Evolutionary conservation across 2,888 invertebrate species (phyloP).

Genomic region (Eilema sororculum): DNA sequence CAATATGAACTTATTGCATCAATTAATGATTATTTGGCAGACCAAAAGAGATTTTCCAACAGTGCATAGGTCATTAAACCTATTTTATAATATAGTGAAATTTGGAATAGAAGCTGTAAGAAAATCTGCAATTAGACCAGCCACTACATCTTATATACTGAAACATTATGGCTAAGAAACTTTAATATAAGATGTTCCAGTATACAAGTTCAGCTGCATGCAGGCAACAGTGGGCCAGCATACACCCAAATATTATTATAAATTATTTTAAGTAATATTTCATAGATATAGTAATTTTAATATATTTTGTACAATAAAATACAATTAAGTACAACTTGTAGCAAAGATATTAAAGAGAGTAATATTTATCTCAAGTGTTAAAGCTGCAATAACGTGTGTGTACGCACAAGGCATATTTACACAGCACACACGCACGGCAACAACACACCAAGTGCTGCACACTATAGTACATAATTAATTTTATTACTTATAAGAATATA

Average conservation of each 20-base stretch:
- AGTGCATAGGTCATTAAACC: slow-evolving; percentile 85
- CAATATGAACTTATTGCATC: slow-evolving; percentile 86
- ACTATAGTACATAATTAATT: slow-evolving; percentile 85
- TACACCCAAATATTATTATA: slow-evolving; percentile 81
- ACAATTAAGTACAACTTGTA: slow-evolving; percentile 90
- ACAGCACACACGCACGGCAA: slow-evolving; percentile 85
- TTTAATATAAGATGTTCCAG: slow-evolving; percentile 85
- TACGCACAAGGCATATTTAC: slow-evolving; percentile 87
- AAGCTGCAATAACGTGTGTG: slow-evolving; percentile 86
- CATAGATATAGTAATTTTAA: slow-evolving; percentile 87
- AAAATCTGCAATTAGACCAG: slow-evolving; percentile 87
- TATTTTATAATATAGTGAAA: slow-evolving; percentile 83
- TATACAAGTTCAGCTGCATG: slow-evolving; percentile 86
- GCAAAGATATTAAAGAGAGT: slow-evolving; percentile 89
- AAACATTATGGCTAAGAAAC: slow-evolving; percentile 85
- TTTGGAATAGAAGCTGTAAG: slow-evolving; percentile 87
- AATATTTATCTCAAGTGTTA: slow-evolving; percentile 86
- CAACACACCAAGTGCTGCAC: slow-evolving; percentile 84
- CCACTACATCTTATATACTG: slow-evolving; percentile 86
- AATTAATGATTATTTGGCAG: slow-evolving; percentile 85
- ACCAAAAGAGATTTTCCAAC: slow-evolving; percentile 88
- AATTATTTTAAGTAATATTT: slow-evolving; percentile 84
- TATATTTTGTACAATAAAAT: slow-evolving; percentile 91
- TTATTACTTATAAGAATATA: slow-evolving; percentile 86
- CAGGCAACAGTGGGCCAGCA: slow-evolving; percentile 84